These are phyloP conservation scores for Cyclura pinguis DNA, from an alignment of 2,797 vertebrate species.

Conservation along the genomic window DNA sequence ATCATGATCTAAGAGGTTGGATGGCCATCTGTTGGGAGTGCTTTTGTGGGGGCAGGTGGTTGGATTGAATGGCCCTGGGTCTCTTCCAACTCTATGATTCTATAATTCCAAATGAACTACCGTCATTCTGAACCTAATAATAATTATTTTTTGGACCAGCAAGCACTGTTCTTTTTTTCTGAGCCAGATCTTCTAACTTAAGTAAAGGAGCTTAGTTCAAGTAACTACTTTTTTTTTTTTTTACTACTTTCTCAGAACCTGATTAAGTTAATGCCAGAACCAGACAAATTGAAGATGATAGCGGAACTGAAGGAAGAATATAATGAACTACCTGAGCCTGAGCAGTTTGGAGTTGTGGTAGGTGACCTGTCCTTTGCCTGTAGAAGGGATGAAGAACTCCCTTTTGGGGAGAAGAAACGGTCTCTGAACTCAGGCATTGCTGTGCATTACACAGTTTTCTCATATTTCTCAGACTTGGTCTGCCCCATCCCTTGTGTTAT, in stretches of 20 bases:
- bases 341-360: conserved; percentile 90
- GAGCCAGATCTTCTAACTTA: neutral
- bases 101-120: too few relatives aligned
- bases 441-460: neutral
- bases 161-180: neutral
- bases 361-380: conserved; percentile 59
- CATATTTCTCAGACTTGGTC: neutral
- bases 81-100: too few relatives aligned
- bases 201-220: neutral
- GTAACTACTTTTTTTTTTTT: neutral
- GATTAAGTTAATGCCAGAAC: conserved; percentile 85
- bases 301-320: conserved; percentile 89
- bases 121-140: neutral
- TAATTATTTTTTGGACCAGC: too few relatives aligned
- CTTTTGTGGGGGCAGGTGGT: too few relatives aligned
- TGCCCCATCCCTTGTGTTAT: neutral
- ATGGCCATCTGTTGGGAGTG: too few relatives aligned
- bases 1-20: too few relatives aligned
- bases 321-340: conserved; percentile 87
- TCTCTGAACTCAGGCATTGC: neutral
- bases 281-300: conserved; percentile 83
- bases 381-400: neutral
- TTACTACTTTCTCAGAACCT: conserved; percentile 81
- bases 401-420: neutral
- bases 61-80: too few relatives aligned